A percentile compares a stretch with the other conserved stretches of the same genome.
Conservation (phyloP, 1,140 invertebrate genomes). For the Zophobas atratus region DNA sequence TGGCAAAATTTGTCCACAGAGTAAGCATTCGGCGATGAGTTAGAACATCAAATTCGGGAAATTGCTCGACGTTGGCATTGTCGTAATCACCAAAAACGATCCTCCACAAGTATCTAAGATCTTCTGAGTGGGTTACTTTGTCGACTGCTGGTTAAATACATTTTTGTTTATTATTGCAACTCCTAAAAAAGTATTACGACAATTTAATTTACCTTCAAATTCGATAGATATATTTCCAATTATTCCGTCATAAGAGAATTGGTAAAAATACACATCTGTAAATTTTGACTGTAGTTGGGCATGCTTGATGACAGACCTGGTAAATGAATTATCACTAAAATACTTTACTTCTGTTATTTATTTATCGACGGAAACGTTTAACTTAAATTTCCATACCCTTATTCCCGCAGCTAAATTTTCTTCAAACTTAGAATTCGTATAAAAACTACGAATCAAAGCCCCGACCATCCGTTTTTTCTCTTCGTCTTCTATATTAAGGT, state of each 20-base stretch:
- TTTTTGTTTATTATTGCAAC: not conserved
- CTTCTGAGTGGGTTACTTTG: slow-evolving; percentile 32
- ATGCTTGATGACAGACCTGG: slow-evolving; percentile 42
- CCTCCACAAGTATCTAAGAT: slow-evolving; percentile 31
- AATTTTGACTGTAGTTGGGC: slow-evolving; percentile 42
- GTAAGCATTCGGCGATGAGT: slow-evolving; percentile 17
- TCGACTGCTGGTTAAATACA: slow-evolving; percentile 2
- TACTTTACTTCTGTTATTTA: slow-evolving; percentile 38
- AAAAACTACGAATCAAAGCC: not conserved
- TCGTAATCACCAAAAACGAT: slow-evolving; percentile 3
- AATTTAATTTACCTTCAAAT: slow-evolving; percentile 26
- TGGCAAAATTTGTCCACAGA: slow-evolving; percentile 48
- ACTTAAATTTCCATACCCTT: not conserved
- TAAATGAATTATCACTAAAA: slow-evolving; percentile 49
- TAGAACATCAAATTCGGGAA: slow-evolving; percentile 21
- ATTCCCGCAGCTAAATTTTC: not conserved
- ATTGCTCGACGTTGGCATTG: slow-evolving; percentile 1
- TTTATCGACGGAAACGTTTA: slow-evolving; percentile 1
- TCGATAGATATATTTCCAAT: not conserved
- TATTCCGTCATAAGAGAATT: slow-evolving; percentile 47
- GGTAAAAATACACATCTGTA: slow-evolving; percentile 46
- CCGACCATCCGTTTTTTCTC: not conserved
- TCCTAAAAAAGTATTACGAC: too few relatives aligned
- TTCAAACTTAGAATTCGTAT: not conserved
- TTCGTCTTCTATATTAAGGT: not conserved